A percentile compares a stretch with the other conserved stretches of the same genome.
phyloP scores from a whole-genome alignment of 2,888 invertebrate species.

The Habrosyne pyritoides region DNA sequence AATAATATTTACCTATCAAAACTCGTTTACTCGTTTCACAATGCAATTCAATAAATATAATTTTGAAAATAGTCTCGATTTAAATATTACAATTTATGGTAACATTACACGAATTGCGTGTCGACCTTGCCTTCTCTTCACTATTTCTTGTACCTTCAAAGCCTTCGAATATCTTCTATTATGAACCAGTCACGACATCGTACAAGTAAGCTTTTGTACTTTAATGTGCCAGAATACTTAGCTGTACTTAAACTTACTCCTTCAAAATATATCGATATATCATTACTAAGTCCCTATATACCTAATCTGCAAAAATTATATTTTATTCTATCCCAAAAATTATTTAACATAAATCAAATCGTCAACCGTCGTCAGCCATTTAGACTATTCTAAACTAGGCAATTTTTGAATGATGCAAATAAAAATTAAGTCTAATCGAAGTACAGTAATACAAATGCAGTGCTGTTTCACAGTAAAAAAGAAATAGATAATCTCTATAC shows the following conservation, averaged over 20 bases:
- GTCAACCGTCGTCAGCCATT: too few species aligned
- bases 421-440: too few species aligned
- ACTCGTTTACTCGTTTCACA: not conserved
- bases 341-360: too few species aligned
- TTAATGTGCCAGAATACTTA: not conserved
- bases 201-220: conserved; percentile 24
- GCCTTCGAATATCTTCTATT: conserved; percentile 44
- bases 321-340: too few species aligned
- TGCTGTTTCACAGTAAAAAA: too few species aligned
- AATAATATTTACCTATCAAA: not conserved
- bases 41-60: not conserved
- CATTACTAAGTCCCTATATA: too few species aligned
- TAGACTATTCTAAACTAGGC: too few species aligned
- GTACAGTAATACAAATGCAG: too few species aligned
- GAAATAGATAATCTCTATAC: too few species aligned
- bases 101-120: conserved; percentile 43
- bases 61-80: conserved; percentile 5
- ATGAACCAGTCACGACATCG: conserved; percentile 47
- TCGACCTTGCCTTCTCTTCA: conserved; percentile 43
- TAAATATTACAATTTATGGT: conserved; percentile 15
- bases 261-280: not conserved
- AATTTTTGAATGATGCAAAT: too few species aligned
- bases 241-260: not conserved
- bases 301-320: too few species aligned
- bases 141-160: conserved; percentile 35